Evolutionary conservation across 2,888 invertebrate genomes (phyloP).

Genomic region (Microdon myrmicae): DNA sequence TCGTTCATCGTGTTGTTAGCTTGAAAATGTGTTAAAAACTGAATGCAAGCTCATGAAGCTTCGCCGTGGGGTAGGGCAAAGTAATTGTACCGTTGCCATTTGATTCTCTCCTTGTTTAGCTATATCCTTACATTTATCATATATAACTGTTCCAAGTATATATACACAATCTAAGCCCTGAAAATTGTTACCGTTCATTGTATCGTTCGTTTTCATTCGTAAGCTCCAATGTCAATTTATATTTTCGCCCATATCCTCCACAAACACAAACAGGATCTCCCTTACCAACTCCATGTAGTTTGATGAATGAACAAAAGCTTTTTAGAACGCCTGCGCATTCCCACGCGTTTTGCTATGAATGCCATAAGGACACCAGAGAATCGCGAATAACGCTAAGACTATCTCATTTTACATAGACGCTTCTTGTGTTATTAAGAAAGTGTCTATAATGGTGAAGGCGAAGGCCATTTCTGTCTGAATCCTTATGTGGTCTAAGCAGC

Average conservation of each 20-base stretch:
- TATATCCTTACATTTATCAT: conserved; percentile 1
- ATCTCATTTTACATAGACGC: too few relatives aligned
- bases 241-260: conserved; percentile 16
- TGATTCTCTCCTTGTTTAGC: conserved; percentile 2
- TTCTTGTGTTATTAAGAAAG: too few relatives aligned
- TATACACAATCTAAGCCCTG: conserved; percentile 18
- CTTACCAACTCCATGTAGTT: conserved; percentile 28
- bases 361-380: too few relatives aligned
- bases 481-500: too few relatives aligned
- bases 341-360: not conserved
- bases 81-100: conserved; percentile 17
- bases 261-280: conserved; percentile 7
- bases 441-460: too few relatives aligned
- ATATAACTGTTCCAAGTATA: conserved; percentile 20
- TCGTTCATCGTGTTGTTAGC: too few relatives aligned
- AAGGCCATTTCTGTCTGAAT: too few relatives aligned
- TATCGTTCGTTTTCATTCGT: conserved; percentile 23
- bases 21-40: too few relatives aligned
- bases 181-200: conserved; percentile 27
- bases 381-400: too few relatives aligned
- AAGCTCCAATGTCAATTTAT: conserved; percentile 23
- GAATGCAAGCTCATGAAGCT: conserved; percentile 30
- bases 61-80: conserved; percentile 41
- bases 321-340: conserved; percentile 31
- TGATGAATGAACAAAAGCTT: conserved; percentile 57